Percentiles rank a stretch among this genome's conserved stretches.
Evolutionary conservation across 2,797 vertebrate species (phyloP).

Genomic region (Emys orbicularis): DNA sequence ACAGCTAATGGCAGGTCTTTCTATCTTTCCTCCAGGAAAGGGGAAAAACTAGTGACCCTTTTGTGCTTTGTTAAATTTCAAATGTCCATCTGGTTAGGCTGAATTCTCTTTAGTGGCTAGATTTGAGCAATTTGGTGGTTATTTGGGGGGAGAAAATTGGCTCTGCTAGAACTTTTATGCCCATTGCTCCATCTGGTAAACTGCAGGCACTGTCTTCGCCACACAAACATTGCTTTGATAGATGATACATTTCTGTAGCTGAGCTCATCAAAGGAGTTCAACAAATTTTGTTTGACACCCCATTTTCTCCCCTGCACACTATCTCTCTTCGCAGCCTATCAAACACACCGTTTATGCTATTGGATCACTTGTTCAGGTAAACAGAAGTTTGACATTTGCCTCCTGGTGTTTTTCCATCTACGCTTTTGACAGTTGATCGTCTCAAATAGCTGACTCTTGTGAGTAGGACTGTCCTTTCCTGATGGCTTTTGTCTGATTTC

Average conservation of each 20-base stretch:
- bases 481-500: conserved; percentile 15
- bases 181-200: conserved; percentile 44
- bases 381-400: neutral
- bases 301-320: neutral
- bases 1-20: neutral
- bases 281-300: conserved; percentile 25
- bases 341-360: conserved; percentile 13
- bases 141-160: conserved; percentile 8
- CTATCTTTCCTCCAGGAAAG: conserved; percentile 1
- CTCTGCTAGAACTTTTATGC: neutral
- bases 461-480: neutral
- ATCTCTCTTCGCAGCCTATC: neutral
- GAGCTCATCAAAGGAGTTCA: neutral
- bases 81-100: conserved; percentile 45
- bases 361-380: neutral
- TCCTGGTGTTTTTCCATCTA: conserved; percentile 8
- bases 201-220: neutral
- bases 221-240: neutral
- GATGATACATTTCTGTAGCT: neutral
- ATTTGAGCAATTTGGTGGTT: conserved; percentile 7
- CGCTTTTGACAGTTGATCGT: neutral
- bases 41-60: neutral
- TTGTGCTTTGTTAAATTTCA: conserved; percentile 27
- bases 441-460: neutral
- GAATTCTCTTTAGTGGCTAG: conserved; percentile 25